Percentiles rank a stretch among this genome's conserved stretches.
Conservation (phyloP, 2,888 invertebrate species). For the Lasioglossum leucozonium region DNA sequence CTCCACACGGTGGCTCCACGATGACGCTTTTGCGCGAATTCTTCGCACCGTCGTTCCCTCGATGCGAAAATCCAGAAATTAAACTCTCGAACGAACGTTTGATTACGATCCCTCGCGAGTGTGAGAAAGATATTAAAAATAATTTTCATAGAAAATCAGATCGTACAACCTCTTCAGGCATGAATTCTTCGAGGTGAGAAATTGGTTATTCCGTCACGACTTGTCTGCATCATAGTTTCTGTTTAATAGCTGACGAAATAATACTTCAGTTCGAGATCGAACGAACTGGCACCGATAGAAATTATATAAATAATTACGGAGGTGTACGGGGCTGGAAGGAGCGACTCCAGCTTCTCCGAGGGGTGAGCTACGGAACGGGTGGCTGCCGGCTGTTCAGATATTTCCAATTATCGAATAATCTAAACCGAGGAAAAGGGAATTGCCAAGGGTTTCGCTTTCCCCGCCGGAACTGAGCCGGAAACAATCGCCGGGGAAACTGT, state of each 20-base stretch:
- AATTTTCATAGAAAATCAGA: too few species aligned
- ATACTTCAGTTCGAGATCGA: background rate
- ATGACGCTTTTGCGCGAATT: too few species aligned
- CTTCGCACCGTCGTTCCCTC: too few species aligned
- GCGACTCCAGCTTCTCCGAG: background rate
- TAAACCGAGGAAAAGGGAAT: constrained; percentile 8
- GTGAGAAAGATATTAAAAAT: too few species aligned
- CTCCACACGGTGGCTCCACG: too few species aligned
- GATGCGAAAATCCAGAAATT: background rate
- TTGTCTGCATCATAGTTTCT: too few species aligned
- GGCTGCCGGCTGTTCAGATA: background rate
- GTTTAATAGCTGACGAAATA: too few species aligned
- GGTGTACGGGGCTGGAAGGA: background rate
- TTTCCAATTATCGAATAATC: constrained; percentile 1
- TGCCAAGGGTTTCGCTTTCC: constrained; percentile 43
- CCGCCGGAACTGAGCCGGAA: constrained; percentile 25
- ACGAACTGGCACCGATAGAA: background rate
- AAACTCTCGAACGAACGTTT: too few species aligned
- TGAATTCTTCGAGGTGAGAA: too few species aligned
- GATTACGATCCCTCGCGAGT: too few species aligned
- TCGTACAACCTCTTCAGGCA: too few species aligned
- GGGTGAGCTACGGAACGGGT: background rate
- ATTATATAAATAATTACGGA: background rate
- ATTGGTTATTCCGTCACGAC: too few species aligned
- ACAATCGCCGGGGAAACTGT: constrained; percentile 29